Conservation (phyloP, 2,888 invertebrate species). For the Helleia helle region DNA sequence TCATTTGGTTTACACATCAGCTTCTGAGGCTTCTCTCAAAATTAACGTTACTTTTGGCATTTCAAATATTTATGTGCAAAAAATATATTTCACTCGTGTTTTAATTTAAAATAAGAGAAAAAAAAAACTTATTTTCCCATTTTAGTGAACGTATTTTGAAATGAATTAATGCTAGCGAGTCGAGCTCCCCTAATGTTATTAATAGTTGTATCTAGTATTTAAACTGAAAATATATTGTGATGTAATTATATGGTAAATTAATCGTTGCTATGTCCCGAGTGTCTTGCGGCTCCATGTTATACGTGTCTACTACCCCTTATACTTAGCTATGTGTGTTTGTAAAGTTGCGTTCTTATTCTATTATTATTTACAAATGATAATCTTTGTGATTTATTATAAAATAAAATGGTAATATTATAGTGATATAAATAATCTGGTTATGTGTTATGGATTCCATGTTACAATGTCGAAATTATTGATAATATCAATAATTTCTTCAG, state of each 20-base stretch:
- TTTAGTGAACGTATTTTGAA: too few relatives aligned
- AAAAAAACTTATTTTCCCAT: too few relatives aligned
- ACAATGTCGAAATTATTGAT: too few relatives aligned
- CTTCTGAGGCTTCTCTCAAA: too few relatives aligned
- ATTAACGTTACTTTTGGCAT: too few relatives aligned
- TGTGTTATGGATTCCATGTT: too few relatives aligned
- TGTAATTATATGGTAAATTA: constrained; percentile 1
- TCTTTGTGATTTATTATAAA: not conserved
- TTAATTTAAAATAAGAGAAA: too few relatives aligned
- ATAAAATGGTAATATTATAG: constrained; percentile 2
- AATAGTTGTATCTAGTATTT: constrained; percentile 2
- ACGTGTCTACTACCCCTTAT: not conserved
- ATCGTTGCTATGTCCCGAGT: constrained; percentile 2
- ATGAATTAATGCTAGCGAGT: not conserved
- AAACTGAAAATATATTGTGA: constrained; percentile 9
- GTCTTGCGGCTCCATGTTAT: not conserved
- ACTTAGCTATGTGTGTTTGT: constrained; percentile 1
- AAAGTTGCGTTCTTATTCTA: not conserved
- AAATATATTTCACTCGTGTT: too few relatives aligned
- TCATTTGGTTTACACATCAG: too few relatives aligned
- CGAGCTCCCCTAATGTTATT: not conserved
- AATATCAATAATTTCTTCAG: too few relatives aligned
- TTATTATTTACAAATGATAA: not conserved
- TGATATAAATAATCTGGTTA: too few relatives aligned
- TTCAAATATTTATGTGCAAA: too few relatives aligned